Evolutionary conservation across 2,888 invertebrate genomes (phyloP).

Genomic region (Drosophila anomalata): DNA sequence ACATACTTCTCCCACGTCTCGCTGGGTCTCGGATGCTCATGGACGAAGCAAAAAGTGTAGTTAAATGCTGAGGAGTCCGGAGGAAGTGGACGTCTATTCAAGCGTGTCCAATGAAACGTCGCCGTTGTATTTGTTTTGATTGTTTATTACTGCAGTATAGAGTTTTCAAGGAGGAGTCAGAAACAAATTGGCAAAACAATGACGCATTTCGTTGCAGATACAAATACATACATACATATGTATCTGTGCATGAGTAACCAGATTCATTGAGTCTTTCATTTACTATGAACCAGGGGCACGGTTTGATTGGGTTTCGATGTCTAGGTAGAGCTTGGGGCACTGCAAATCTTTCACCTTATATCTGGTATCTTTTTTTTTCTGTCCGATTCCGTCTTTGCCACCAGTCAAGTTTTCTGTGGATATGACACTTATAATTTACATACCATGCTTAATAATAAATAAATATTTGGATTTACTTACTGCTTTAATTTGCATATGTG

Average conservation of each 20-base stretch:
- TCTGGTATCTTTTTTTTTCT: too few species aligned
- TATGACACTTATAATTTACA: too few species aligned
- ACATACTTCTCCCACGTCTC: slow-evolving; percentile 59
- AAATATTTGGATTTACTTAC: background rate
- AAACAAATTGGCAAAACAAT: slow-evolving; percentile 59
- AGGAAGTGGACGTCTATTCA: slow-evolving; percentile 57
- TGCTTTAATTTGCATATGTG: background rate
- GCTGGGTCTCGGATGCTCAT: slow-evolving; percentile 41
- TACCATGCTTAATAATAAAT: too few species aligned
- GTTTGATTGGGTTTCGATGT: background rate
- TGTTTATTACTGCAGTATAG: slow-evolving; percentile 76
- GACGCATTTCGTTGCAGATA: slow-evolving; percentile 45
- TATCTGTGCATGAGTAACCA: slow-evolving; percentile 12
- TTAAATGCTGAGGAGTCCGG: background rate
- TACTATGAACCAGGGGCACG: background rate
- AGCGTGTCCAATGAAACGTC: slow-evolving; percentile 73
- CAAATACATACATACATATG: slow-evolving; percentile 8
- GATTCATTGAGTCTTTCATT: background rate
- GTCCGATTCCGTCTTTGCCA: too few species aligned
- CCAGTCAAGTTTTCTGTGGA: too few species aligned
- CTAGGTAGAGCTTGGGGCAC: background rate
- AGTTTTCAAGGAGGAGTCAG: slow-evolving; percentile 35
- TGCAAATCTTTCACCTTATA: too few species aligned
- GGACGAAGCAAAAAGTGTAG: slow-evolving; percentile 11
- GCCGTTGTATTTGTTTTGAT: slow-evolving; percentile 75